Base-by-base conservation (phyloP, 64 coral and sea anemone genomes). In the Trachythela sp. region DNA sequence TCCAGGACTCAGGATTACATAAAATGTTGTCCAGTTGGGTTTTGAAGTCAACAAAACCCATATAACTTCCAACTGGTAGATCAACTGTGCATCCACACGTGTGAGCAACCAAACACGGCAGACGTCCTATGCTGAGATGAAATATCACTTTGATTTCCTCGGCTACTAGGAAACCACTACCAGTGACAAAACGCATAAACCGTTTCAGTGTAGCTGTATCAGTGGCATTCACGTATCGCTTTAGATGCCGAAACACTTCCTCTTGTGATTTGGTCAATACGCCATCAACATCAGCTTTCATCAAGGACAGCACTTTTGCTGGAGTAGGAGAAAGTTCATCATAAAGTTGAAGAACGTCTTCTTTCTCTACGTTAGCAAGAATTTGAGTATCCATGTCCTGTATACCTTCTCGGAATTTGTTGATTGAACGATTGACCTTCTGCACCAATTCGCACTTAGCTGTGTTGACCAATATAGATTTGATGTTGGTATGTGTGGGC, bases 81-180 rank as follows among this genome's bases (percentile, higher is more conserved):
- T 89, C 88, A 77, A 89, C 43, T 22, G 70, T 83, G 68, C 67
- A 71, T 80, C 67, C 70, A 80, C 88, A 83, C 43, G 88, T 89
- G 43, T 89, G 88, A 24, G 88, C 88, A 13, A 48, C 48, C 24
- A 89, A 31, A 22, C 32, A 34, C 29, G 70, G 70, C 29, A 89
- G 15, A 13, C 31, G 77, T 77, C 88, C 88, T 51, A 83, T 48
- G 29, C 77, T 89, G 22, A 26, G 18, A 42, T 89, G 88, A 76
- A 89, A 89, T 38, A 42, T 77, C 6, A 89, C 87, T 34, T 67
- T 70, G 37, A 89, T 77, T 11, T 89, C 27, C 10, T 71, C 41
- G 17, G 71, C 67, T 15, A 71, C 42, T 13, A 76, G 8, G 40
- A 72, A 45, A 42, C 75, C 36, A 13, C 34, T 76, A 11, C 87